These are phyloP conservation scores for Osmoderma eremita DNA, from an alignment of 2,888 invertebrate genomes.

Conservation along the genomic window DNA sequence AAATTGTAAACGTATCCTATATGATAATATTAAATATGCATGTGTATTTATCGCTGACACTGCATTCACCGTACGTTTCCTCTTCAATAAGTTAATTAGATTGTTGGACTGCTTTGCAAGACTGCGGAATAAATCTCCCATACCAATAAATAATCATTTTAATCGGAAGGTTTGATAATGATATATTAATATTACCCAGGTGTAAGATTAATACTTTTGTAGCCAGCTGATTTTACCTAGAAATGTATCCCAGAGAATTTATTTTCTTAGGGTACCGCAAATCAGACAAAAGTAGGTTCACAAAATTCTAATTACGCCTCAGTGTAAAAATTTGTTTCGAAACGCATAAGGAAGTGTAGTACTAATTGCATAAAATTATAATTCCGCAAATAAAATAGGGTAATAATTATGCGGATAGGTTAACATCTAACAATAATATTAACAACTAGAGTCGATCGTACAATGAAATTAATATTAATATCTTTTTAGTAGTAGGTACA, in stretches of 20 bases:
- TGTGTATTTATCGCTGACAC: slow-evolving; percentile 15
- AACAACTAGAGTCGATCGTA: too few species aligned
- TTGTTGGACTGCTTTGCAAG: slow-evolving; percentile 2
- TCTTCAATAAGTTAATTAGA: slow-evolving; percentile 27
- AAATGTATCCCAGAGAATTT: background rate
- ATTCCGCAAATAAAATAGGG: background rate
- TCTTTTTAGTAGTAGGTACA: too few species aligned
- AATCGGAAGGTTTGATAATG: slow-evolving; percentile 15
- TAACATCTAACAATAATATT: too few species aligned
- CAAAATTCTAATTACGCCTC: background rate
- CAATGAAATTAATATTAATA: too few species aligned
- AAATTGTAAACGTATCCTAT: background rate
- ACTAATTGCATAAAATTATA: slow-evolving; percentile 16
- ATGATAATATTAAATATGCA: slow-evolving; percentile 12
- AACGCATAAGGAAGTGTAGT: background rate
- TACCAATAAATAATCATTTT: slow-evolving; percentile 20
- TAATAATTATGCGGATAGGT: background rate
- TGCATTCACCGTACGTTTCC: slow-evolving; percentile 28
- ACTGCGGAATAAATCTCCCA: slow-evolving; percentile 13
- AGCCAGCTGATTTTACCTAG: background rate
- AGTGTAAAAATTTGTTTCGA: background rate
- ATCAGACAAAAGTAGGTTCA: background rate
- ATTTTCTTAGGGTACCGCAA: slow-evolving; percentile 5
- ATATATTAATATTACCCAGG: slow-evolving; percentile 20
- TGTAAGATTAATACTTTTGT: slow-evolving; percentile 6